Percentiles rank a stretch among this genome's conserved stretches.
phyloP scores from a whole-genome alignment of 1,140 invertebrate species.

The Harlomillsia oculata region DNA sequence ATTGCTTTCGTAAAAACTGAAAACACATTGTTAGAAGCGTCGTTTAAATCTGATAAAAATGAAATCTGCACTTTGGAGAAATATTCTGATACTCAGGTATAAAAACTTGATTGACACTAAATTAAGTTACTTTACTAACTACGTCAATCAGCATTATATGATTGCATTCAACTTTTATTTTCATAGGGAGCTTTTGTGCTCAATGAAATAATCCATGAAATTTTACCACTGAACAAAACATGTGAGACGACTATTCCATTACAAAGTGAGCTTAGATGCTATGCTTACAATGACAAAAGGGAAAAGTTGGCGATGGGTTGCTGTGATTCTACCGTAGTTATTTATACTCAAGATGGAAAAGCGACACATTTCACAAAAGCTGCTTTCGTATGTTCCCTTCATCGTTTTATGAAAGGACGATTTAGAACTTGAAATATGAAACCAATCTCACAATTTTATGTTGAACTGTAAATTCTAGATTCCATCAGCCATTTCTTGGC shows the following conservation, averaged over 20 bases:
- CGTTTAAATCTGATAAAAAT: conserved; percentile 12
- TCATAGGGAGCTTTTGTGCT: conserved; percentile 18
- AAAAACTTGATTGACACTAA: background rate
- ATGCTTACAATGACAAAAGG: conserved; percentile 16
- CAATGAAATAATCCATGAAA: conserved; percentile 19
- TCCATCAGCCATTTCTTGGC: conserved; percentile 25
- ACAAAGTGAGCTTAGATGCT: conserved; percentile 23
- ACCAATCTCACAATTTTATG: background rate
- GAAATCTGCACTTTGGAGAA: conserved; percentile 6
- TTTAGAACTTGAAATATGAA: background rate
- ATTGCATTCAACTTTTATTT: no score
- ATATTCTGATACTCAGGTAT: conserved; percentile 6
- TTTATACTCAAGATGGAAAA: conserved; percentile 29
- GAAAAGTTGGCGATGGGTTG: conserved; percentile 26
- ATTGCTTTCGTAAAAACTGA: conserved; percentile 28
- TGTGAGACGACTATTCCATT: conserved; percentile 25
- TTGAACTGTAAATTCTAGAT: conserved; percentile 18
- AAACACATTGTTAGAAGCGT: conserved; percentile 16
- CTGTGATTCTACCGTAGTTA: conserved; percentile 24
- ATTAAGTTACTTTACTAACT: background rate
- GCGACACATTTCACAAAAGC: conserved; percentile 29
- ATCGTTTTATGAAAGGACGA: background rate
- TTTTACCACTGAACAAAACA: background rate
- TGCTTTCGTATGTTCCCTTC: conserved; percentile 24
- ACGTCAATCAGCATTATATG: no score